Evolutionary conservation across 2,797 vertebrate genomes (phyloP).

Genomic region (Cuculus canorus): DNA sequence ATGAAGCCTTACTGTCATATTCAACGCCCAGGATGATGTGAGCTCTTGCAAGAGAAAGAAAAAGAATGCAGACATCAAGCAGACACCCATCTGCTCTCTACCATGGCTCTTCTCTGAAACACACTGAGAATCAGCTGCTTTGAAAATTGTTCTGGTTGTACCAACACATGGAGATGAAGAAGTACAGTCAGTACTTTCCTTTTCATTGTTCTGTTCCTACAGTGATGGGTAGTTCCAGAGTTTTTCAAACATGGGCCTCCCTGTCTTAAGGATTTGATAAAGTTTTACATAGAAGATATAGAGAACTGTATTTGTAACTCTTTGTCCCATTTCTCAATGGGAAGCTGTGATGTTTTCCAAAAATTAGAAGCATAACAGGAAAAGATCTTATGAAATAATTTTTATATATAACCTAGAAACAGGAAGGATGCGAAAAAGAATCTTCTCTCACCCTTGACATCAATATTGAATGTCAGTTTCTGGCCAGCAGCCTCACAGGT

Average conservation of each 20-base stretch:
- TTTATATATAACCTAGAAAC: not conserved
- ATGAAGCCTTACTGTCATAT: slow-evolving; percentile 81
- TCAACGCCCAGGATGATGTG: slow-evolving; percentile 42
- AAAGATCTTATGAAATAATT: not conserved
- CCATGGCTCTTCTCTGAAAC: not conserved
- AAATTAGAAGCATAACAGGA: no score
- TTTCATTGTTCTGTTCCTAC: not conserved
- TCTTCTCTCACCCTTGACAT: slow-evolving; percentile 1
- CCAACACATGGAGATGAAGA: rapidly evolving
- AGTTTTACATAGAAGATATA: rapidly evolving
- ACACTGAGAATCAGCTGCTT: rapidly evolving
- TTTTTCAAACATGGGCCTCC: not conserved
- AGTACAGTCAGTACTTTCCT: not conserved
- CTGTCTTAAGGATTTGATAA: no score
- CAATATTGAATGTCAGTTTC: slow-evolving; percentile 46
- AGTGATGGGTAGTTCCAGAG: rapidly evolving
- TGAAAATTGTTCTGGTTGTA: rapidly evolving
- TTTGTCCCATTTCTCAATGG: no score
- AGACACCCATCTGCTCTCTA: not conserved
- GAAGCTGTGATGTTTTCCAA: no score
- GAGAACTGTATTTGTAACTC: no score
- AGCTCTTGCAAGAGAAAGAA: not conserved
- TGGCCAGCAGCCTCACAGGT: slow-evolving; percentile 56
- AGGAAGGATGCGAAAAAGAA: not conserved
- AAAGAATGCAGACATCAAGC: not conserved